Percentiles rank a stretch among this genome's conserved stretches.
Evolutionary conservation across 2,888 invertebrate species (phyloP).

Genomic region (Philereme transversata): DNA sequence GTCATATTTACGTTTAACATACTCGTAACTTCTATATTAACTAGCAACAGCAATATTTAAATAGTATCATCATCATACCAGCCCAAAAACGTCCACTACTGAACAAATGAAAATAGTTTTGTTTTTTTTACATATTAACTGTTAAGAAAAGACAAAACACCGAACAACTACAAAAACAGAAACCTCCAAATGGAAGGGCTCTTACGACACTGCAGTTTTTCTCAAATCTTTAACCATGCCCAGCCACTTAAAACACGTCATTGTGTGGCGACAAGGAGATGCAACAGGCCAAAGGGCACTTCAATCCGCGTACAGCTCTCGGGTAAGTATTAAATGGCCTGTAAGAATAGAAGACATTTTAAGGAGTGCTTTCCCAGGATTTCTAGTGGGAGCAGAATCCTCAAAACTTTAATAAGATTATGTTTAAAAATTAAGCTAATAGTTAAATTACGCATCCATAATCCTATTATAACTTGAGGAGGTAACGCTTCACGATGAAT

Average conservation of each 20-base stretch:
- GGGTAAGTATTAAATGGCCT: slow-evolving; percentile 29
- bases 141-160: too few relatives aligned
- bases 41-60: too few relatives aligned
- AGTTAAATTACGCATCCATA: neutral
- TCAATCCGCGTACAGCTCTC: slow-evolving; percentile 27
- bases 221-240: slow-evolving; percentile 13
- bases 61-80: too few relatives aligned
- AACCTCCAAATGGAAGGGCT: neutral
- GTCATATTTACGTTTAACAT: too few relatives aligned
- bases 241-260: slow-evolving; percentile 32
- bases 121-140: too few relatives aligned
- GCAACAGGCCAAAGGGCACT: slow-evolving; percentile 41
- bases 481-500: neutral
- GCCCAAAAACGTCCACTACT: too few relatives aligned
- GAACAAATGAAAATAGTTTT: too few relatives aligned
- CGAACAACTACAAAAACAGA: too few relatives aligned
- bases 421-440: neutral
- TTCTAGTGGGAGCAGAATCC: neutral
- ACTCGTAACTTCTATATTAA: too few relatives aligned
- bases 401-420: too few relatives aligned
- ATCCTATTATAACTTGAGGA: neutral
- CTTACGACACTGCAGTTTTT: slow-evolving; percentile 5
- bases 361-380: neutral
- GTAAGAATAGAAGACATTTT: slow-evolving; percentile 21
- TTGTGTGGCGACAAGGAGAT: slow-evolving; percentile 35